Evolutionary conservation across 2,113 vertebrate genomes (phyloP).

Genomic region (Cranoglanis bouderius): DNA sequence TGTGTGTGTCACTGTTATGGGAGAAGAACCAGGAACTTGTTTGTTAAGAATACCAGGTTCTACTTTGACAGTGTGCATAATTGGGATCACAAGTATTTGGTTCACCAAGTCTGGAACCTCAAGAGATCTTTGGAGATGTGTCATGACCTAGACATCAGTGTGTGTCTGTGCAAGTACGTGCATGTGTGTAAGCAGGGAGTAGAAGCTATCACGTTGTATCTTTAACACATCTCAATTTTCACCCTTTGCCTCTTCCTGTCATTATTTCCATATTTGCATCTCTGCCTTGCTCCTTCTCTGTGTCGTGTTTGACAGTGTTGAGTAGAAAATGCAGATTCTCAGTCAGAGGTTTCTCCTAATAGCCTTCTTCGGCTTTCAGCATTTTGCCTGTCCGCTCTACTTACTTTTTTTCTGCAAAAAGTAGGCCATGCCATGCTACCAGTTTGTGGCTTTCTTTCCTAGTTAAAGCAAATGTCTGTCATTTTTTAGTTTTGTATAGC

Average conservation of each 20-base stretch:
- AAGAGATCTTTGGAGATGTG: neutral
- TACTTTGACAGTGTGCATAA: constrained; percentile 26
- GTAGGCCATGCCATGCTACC: neutral
- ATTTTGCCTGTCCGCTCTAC: constrained; percentile 2
- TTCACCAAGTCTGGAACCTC: constrained; percentile 1
- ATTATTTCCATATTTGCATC: neutral
- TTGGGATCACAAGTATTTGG: constrained; percentile 19
- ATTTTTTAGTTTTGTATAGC: neutral
- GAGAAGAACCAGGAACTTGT: constrained; percentile 8
- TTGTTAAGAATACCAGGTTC: constrained; percentile 5
- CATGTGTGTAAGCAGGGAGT: neutral
- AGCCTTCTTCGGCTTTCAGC: constrained; percentile 21
- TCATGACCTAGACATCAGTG: neutral
- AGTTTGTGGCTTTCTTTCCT: constrained; percentile 12
- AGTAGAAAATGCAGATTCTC: constrained; percentile 18
- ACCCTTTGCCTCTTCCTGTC: constrained; percentile 17
- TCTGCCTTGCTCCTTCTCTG: neutral
- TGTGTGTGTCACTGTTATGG: constrained; percentile 11
- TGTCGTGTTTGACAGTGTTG: constrained; percentile 19
- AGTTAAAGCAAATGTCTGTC: constrained; percentile 22
- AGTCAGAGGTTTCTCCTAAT: constrained; percentile 27
- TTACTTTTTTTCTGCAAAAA: neutral
- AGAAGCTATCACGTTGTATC: constrained; percentile 4
- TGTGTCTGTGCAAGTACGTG: neutral
- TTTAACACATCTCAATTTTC: constrained; percentile 27